Evolutionary conservation across 1,140 invertebrate species (phyloP), one percentile per base, ranked within the genome.

Genomic region (Drosophila takahashii): DNA sequence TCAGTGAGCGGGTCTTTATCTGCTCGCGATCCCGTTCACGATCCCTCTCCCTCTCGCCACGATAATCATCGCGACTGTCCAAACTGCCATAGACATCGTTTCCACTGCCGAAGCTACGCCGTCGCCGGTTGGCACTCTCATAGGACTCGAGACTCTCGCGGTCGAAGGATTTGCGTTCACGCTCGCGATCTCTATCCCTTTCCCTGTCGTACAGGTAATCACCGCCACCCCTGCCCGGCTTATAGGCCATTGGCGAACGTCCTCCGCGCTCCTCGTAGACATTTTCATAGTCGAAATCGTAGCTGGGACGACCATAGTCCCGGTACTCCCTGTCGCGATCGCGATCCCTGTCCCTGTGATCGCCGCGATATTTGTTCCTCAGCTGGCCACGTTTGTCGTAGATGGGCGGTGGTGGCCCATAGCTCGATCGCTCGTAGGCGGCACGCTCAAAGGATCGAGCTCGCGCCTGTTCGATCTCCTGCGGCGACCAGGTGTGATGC

Each of bases 101-200:
- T 47, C 90, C 92, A 42, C 91, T 92, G 48, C 91, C 92, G 36
- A 92, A 92, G 60, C 90, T 92, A 6, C 90, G 90, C 9, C 87
- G 53, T 2, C 92, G 60, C 1, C 92, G 67, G 0, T 77, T 72
- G n/a, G 77, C 74, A 34, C 92, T 92, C 58, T 92, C 92, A 32
- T 79, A 92, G 2, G 92, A 92, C n/a, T 92, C 92, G 1, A 91
- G 77, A 45, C 92, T 92, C 34, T 92, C 91, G 1, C 91, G 87
- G 67, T 92, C 92, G 18, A 92, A 92, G 27, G 91, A 92, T 11
- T 91, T 90, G n/a, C 90, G 78, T 5, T 84, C 80, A 8, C 79
- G 69, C 6, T 91, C 84, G 4, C 78, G 58, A 2, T 80, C 78
- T 3, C 78, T 45, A 1, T 79, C 77, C 26, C 80, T 41, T 15